Base-by-base conservation (phyloP, 2,888 invertebrate genomes). In the Conchocele bisecta region DNA sequence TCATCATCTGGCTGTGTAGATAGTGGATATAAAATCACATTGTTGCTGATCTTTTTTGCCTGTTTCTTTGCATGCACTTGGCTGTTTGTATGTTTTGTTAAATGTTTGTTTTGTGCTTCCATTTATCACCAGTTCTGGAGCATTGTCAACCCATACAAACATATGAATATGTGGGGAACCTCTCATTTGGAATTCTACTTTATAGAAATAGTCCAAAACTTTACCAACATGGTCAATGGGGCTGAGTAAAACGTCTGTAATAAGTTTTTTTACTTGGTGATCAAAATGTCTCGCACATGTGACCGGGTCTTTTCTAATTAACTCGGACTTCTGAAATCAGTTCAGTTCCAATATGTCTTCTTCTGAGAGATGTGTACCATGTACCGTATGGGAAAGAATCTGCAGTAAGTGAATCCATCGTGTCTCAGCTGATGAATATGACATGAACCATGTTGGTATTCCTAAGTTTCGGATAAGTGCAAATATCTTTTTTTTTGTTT, bases 261-360 rank as follows among this genome's bases (percentile, higher is more conserved):
- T 46, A 13, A 79, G 64, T 20, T 53, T 39, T 37, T 75, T 54
- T 9, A 77, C 60, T 44, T 56, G 50, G 33, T 65, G 59, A 22
- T 77, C 63, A 48, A 77, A 80, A 50, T 80, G 67, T 33, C 77
- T 56, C 6, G 77, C 69, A 64, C 71, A 75, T 11, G 63, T 66
- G 7, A 67, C 64, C 15, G 79, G 66, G 57, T 81, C 70, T 20
- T 39, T 60, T 33, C 37, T 13, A 22, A 74, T 63, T 5, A 60
- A 35, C 28, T 53, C 44, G 24, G 31, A 66, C 28, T 68, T 74
- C 22, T 75, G 13, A 20, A 54, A 50, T 39, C 44, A 29, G 31
- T 24, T 15, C 35, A 64, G 1, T 3, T 56, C 9, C 20, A 3
- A 11, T 13, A 56, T 24, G 28, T 64, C 56, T 17, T 64, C 29